phyloP scores from a whole-genome alignment of 1,140 invertebrate genomes.

The Papilio polytes region DNA sequence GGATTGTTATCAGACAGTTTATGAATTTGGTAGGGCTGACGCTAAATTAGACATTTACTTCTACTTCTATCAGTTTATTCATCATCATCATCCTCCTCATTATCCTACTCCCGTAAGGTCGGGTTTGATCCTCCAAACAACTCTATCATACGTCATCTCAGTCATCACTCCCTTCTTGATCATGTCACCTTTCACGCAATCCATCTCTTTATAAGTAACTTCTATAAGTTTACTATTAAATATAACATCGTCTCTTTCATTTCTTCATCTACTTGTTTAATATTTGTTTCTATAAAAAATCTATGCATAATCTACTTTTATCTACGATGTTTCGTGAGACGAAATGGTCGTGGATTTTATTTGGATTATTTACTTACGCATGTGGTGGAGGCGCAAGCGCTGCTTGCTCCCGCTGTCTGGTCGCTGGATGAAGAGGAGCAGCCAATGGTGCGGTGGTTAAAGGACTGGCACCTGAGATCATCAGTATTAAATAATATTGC shows the following conservation, averaged over 20 bases:
- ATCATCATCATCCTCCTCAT: background rate
- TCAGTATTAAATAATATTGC: background rate
- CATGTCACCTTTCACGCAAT: no score
- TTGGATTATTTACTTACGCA: conserved; percentile 66
- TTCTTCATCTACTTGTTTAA: background rate
- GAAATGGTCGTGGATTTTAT: conserved; percentile 68
- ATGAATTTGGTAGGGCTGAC: no score
- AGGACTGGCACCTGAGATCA: conserved; percentile 62
- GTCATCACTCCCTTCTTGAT: no score
- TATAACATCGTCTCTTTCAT: background rate
- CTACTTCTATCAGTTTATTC: background rate
- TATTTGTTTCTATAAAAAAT: conserved; percentile 7
- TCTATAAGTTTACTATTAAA: no score
- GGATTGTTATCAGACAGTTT: no score
- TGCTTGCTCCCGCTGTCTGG: conserved; percentile 68
- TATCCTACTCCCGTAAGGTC: no score
- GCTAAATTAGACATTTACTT: background rate
- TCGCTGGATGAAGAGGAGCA: conserved; percentile 73
- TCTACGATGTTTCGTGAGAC: conserved; percentile 69
- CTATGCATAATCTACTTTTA: conserved; percentile 7
- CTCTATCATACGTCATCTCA: no score
- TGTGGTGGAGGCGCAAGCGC: conserved; percentile 73
- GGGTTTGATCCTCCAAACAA: no score
- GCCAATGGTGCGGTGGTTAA: conserved; percentile 70
- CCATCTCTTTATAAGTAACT: no score